Percentiles rank a stretch among this genome's conserved stretches.
phyloP scores from a whole-genome alignment of 2,797 vertebrate genomes.

The Erethizon dorsatum region DNA sequence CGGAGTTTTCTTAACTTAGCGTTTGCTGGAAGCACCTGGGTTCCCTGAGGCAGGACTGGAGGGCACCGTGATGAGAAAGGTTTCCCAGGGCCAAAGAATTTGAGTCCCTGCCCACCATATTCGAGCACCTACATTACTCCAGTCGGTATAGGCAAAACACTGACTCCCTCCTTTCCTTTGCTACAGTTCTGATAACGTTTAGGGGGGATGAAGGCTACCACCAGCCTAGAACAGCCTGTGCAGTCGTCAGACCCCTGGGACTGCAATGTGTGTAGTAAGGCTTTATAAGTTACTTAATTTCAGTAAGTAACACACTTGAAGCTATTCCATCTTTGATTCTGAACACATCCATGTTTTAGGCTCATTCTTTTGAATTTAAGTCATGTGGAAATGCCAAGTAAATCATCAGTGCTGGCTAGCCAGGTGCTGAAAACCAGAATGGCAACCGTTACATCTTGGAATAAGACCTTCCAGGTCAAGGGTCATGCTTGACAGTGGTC shows the following conservation, averaged over 20 bases:
- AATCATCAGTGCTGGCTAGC: neutral
- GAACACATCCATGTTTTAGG: neutral
- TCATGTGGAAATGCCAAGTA: neutral
- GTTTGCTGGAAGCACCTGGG: neutral
- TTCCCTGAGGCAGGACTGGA: neutral
- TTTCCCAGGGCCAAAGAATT: neutral
- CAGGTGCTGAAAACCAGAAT: neutral
- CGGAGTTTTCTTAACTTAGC: neutral
- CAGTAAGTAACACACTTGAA: neutral
- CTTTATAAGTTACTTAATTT: neutral
- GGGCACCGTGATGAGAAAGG: neutral
- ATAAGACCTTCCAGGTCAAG: neutral
- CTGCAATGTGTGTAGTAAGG: rapidly evolving
- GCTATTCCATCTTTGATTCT: neutral
- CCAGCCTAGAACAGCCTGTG: neutral
- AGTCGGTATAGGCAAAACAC: neutral
- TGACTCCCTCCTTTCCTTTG: neutral
- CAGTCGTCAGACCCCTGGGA: neutral
- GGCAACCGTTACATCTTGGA: neutral
- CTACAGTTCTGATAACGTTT: neutral
- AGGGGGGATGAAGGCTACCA: neutral
- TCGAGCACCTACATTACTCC: too few relatives aligned
- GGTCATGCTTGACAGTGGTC: neutral
- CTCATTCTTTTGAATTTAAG: slow-evolving; percentile 6
- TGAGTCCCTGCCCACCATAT: too few relatives aligned